These are phyloP conservation scores for Cetoscarus ocellatus DNA, from an alignment of 2,797 vertebrate species.

Conservation along the genomic window DNA sequence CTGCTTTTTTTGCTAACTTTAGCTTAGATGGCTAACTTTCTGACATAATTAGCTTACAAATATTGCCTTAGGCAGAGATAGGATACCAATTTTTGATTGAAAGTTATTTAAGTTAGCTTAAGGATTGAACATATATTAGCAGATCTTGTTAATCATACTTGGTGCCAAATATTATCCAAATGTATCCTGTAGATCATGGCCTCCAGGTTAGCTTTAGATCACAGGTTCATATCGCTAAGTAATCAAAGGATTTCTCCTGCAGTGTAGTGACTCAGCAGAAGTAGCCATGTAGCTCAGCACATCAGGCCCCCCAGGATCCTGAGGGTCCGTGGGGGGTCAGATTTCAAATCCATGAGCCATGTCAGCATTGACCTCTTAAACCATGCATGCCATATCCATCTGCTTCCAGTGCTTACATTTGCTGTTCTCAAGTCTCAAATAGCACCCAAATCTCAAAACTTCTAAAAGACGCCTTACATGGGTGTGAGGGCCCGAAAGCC, in stretches of 20 bases:
- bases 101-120: slow-evolving; percentile 50
- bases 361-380: slow-evolving; percentile 73
- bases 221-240: slow-evolving; percentile 55
- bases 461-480: slow-evolving; percentile 63
- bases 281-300: slow-evolving; percentile 69
- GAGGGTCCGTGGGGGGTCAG: slow-evolving; percentile 56
- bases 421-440: slow-evolving; percentile 67
- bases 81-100: slow-evolving; percentile 27
- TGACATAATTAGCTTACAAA: slow-evolving; percentile 37
- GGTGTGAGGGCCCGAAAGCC: slow-evolving; percentile 42
- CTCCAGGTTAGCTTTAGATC: slow-evolving; percentile 64
- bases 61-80: slow-evolving; percentile 69
- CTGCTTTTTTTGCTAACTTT: slow-evolving; percentile 42
- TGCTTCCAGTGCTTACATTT: slow-evolving; percentile 73
- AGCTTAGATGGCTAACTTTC: slow-evolving; percentile 52
- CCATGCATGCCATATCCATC: slow-evolving; percentile 80
- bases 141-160: slow-evolving; percentile 55
- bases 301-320: slow-evolving; percentile 49
- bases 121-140: slow-evolving; percentile 54
- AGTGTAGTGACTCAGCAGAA: slow-evolving; percentile 63
- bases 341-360: slow-evolving; percentile 79
- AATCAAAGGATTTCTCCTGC: slow-evolving; percentile 47
- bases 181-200: slow-evolving; percentile 57
- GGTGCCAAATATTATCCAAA: slow-evolving; percentile 73
- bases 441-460: slow-evolving; percentile 66